Percentiles rank a stretch among this genome's conserved stretches.
phyloP scores from a whole-genome alignment of 2,888 invertebrate genomes.

The Gymnoscelis rufifasciata region DNA sequence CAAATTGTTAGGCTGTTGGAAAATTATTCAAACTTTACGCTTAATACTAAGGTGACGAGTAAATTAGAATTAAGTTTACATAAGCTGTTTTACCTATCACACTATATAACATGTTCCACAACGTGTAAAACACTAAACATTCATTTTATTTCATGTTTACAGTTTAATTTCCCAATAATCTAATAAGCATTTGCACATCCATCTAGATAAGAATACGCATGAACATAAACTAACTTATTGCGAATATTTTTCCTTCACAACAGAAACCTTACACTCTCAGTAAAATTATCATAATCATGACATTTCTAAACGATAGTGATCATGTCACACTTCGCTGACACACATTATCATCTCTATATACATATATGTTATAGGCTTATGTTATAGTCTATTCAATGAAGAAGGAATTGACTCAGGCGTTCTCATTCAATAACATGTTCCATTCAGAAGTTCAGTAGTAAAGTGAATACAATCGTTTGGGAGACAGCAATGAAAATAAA shows the following conservation, averaged over 20 bases:
- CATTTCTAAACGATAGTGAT: conserved; percentile 15
- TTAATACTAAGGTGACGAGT: too few species aligned
- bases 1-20: too few species aligned
- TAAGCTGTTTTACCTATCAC: too few species aligned
- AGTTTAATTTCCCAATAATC: too few species aligned
- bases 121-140: too few species aligned
- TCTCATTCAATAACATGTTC: conserved; percentile 45
- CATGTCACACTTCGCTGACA: conserved; percentile 24
- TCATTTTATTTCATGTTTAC: too few species aligned
- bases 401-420: conserved; percentile 53
- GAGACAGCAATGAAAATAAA: conserved; percentile 64
- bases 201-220: neutral
- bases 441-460: conserved; percentile 45
- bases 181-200: too few species aligned
- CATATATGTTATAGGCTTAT: conserved; percentile 27
- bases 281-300: conserved; percentile 18
- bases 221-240: neutral
- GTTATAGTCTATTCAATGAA: conserved; percentile 70
- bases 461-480: conserved; percentile 57
- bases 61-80: too few species aligned
- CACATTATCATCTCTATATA: conserved; percentile 11
- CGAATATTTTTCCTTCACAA: conserved; percentile 5
- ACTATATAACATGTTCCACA: too few species aligned
- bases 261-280: conserved; percentile 15
- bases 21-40: too few species aligned